Evolutionary conservation across 2,113 vertebrate species (phyloP), one percentile per base, ranked within the genome.

Genomic region (Chaenogobius annularis): DNA sequence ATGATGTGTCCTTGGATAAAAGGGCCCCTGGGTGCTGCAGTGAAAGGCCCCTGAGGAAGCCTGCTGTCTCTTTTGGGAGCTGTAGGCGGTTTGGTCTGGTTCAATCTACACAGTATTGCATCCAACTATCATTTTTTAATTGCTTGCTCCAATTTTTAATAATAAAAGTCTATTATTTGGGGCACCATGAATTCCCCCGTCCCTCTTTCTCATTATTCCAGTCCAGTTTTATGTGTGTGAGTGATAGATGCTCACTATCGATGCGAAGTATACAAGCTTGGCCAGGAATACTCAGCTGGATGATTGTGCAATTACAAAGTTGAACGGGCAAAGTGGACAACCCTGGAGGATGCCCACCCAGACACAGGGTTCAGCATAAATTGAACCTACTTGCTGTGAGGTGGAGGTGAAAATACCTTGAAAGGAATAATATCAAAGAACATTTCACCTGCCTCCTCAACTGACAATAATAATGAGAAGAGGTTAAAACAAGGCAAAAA

Each of bases 1-100:
- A 22, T 52, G 68, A 40, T 19, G 55, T 54, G 75, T 74, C 68
- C 65, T 74, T 19, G 48, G 61, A 75, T 67, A 62, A 19, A 59
- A 52, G 66, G 23, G 52, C 43, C 26, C 35, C 22, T 72, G 73
- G 70, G 44, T 64, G 58, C 69, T 67, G 73, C 56, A 67, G 54
- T 48, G 35, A 72, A n/a, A 75, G 52, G 47, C 76, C 82, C 83
- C 6, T 58, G 82, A 64, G 79, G 80, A 79, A 77, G 83, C 79
- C 31, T 10, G 61, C 72, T 64, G 65, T 59, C 59, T 89, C 90
- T 81, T 86, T 44, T 35, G 88, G 88, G 87, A 89, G 46, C 56
- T 79, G 79, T 75, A 12, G 64, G 83, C 76, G 83, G 79, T 82
- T 87, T 90, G 78, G 82, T 89, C 87, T 87, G 85, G 78, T 90